Base-by-base conservation (phyloP, 2,888 invertebrate species). In the Cantharis rustica region DNA sequence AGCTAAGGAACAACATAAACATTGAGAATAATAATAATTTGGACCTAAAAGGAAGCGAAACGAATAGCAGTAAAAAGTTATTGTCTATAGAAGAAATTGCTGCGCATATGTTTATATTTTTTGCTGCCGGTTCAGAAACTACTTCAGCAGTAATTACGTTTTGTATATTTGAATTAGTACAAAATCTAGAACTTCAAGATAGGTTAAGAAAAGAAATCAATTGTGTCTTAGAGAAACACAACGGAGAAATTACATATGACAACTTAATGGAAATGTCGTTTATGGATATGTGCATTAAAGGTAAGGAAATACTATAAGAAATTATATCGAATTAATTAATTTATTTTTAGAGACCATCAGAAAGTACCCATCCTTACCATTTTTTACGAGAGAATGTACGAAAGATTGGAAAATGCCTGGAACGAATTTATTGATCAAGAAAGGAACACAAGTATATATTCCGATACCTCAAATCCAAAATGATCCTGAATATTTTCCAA, bases 131-230 rank as follows among this genome's bases (percentile, higher is more conserved):
- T 0, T 87, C 85, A 72, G 87, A 87, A 81, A 86, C 87, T 2
- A 87, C 87, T 9, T 87, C 87, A 2, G 83, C 84, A 13, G 83
- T 83, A 72, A 85, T 90, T 82, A 87, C 88, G 66, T 90, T 88
- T 76, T 87, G 87, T 1, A 81, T 90, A 16, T 91, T 88, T 79
- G 90, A 90, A 80, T 81, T 91, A 61, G 89, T 90, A 3, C 84
- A 86, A 10, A 88, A 90, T 81, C 87, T 85, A 1, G 83, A 87
- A 0, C 80, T 89, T 3, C 91, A 91, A 79, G 83, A 87, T 1
- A 88, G 85, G 68, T 77, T 88, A 0, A 82, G 89, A 11, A 75
- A 82, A 0, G 90, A 91, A 82, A 87, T 90, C 4, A 80, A 84
- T 1, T 79, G 75, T 0, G 87, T 88, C 0, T 75, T 89, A 27